Conservation (phyloP, 2,113 vertebrate species). For the Scopus umbretta region DNA sequence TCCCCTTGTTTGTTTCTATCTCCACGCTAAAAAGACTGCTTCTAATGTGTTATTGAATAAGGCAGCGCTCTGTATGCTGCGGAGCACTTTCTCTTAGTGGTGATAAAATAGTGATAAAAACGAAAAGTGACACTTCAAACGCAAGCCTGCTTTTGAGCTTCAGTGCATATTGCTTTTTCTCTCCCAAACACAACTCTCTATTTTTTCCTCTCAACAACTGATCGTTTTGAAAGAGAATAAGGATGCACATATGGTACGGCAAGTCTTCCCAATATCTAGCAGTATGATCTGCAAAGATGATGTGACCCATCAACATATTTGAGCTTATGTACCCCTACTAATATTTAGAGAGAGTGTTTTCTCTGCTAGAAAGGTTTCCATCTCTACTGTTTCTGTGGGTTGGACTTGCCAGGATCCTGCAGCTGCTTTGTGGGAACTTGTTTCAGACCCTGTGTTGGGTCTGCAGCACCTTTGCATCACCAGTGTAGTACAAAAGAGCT, state of each 20-base stretch:
- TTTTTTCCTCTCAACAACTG: background rate
- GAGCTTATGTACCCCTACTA: background rate
- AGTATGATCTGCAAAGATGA: background rate
- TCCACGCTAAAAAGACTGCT: background rate
- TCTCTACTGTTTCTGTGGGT: background rate
- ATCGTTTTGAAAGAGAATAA: constrained; percentile 7
- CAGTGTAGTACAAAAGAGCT: background rate
- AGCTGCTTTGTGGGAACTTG: background rate
- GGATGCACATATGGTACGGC: background rate
- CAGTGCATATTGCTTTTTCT: background rate
- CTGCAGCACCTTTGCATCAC: background rate
- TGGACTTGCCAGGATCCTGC: background rate
- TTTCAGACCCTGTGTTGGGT: background rate
- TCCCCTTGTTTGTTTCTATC: constrained; percentile 47
- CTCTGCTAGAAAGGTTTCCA: background rate
- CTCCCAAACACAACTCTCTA: background rate
- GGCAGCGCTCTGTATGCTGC: constrained; percentile 4
- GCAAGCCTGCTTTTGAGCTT: background rate
- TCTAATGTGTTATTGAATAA: constrained; percentile 18
- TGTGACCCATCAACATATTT: background rate
- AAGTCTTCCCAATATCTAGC: background rate
- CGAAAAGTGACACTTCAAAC: constrained; percentile 64
- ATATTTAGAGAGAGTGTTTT: background rate
- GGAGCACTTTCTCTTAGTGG: constrained; percentile 31
- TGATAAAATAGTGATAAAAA: constrained; percentile 64